Conservation (phyloP, 2,888 invertebrate species). For the Eumacrocentrus americanus region DNA sequence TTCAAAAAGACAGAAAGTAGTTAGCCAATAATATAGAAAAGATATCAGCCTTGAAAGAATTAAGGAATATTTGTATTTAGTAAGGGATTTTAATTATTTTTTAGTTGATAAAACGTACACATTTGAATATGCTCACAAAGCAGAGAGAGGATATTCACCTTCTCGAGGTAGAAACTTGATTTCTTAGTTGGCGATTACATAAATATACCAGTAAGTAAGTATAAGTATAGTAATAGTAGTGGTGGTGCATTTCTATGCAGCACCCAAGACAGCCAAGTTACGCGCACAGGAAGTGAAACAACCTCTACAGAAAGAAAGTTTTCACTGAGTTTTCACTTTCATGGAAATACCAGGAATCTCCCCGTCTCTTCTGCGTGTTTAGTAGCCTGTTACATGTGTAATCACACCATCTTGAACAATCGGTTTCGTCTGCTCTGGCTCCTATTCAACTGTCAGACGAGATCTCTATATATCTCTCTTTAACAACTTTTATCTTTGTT, state of each 20-base stretch:
- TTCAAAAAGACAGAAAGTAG: too few relatives aligned
- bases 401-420: slow-evolving; percentile 39
- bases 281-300: slow-evolving; percentile 62
- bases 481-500: background rate
- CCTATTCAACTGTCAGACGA: background rate
- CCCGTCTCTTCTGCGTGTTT: slow-evolving; percentile 24
- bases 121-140: slow-evolving; percentile 17
- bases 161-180: slow-evolving; percentile 58
- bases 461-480: too few relatives aligned
- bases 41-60: too few relatives aligned
- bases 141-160: slow-evolving; percentile 59
- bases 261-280: slow-evolving; percentile 53
- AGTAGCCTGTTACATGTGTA: slow-evolving; percentile 41
- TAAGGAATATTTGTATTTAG: too few relatives aligned
- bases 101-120: too few relatives aligned
- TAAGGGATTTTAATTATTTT: too few relatives aligned
- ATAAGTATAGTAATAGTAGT: background rate
- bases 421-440: slow-evolving; percentile 37
- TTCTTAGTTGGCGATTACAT: slow-evolving; percentile 57
- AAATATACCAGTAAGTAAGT: slow-evolving; percentile 40
- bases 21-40: too few relatives aligned
- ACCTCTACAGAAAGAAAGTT: slow-evolving; percentile 60
- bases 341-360: slow-evolving; percentile 53
- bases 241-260: slow-evolving; percentile 35
- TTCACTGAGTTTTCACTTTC: slow-evolving; percentile 61